phyloP scores from a whole-genome alignment of 2,888 invertebrate genomes.

The Heliconius cydno region DNA sequence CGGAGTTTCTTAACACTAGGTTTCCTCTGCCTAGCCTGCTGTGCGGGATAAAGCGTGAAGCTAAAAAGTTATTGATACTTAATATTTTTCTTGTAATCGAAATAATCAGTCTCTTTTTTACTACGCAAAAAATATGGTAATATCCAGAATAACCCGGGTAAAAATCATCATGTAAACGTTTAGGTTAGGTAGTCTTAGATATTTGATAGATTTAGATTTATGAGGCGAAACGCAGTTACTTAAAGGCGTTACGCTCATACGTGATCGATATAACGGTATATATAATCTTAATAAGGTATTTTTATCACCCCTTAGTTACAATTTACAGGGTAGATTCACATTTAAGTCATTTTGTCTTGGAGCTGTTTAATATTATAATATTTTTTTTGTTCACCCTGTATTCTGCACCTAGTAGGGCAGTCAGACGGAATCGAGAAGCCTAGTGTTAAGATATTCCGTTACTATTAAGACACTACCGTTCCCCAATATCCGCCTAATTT shows the following conservation, averaged over 20 bases:
- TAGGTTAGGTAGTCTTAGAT: too few species aligned
- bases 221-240: not conserved
- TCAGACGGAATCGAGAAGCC: too few species aligned
- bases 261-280: slow-evolving; percentile 11
- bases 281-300: slow-evolving; percentile 2
- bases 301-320: not conserved
- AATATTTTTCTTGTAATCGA: not conserved
- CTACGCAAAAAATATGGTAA: not conserved
- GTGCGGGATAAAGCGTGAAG: not conserved
- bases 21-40: too few species aligned
- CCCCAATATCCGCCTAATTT: too few species aligned
- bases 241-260: not conserved
- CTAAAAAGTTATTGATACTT: not conserved
- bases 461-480: too few species aligned
- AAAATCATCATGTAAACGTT: too few species aligned
- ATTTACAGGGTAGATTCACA: not conserved
- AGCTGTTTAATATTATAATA: too few species aligned
- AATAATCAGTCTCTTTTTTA: not conserved
- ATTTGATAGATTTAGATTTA: slow-evolving; percentile 34
- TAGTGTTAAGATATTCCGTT: too few species aligned
- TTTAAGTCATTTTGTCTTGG: not conserved
- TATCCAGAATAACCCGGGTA: not conserved
- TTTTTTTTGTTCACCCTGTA: too few species aligned
- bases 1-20: too few species aligned
- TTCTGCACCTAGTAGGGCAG: too few species aligned